Conservation (phyloP, 2,797 vertebrate genomes). For the Gila robusta region DNA sequence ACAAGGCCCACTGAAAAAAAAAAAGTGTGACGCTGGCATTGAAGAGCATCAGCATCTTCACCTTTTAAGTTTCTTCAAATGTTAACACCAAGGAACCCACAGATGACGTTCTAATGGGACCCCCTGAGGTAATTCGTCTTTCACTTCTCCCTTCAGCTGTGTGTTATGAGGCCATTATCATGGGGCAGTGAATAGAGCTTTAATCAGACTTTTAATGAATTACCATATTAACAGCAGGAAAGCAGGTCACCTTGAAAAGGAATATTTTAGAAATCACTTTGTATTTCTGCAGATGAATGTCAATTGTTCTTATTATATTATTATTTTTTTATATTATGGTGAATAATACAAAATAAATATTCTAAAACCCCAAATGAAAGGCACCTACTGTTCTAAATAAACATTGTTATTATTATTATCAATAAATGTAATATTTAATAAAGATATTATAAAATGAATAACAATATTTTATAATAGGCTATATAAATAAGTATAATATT, state of each 20-base stretch:
- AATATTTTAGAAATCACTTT: conserved; percentile 26
- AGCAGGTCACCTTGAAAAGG: conserved; percentile 25
- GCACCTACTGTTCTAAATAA: not conserved
- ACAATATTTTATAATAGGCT: not conserved
- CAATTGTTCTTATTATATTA: not conserved
- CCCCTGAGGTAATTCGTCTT: conserved; percentile 11
- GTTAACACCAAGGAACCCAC: conserved; percentile 7
- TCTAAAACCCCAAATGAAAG: not conserved
- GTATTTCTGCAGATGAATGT: not conserved
- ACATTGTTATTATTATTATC: not conserved
- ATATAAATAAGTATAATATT: not conserved
- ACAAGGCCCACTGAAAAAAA: conserved; percentile 7
- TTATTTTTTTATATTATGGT: not conserved
- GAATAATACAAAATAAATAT: not conserved
- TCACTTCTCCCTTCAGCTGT: conserved; percentile 12
- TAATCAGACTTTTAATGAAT: conserved; percentile 47
- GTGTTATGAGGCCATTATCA: conserved; percentile 28
- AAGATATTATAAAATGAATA: not conserved
- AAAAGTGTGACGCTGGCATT: conserved; percentile 39
- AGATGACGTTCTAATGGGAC: conserved; percentile 1
- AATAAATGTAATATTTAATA: not conserved
- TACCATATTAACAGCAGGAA: conserved; percentile 23
- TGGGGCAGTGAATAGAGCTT: conserved; percentile 33
- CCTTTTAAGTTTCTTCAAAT: conserved; percentile 49
- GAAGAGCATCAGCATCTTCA: conserved; percentile 43